Conservation (phyloP, 2,888 invertebrate species). For the Agriopis aurantiaria region DNA sequence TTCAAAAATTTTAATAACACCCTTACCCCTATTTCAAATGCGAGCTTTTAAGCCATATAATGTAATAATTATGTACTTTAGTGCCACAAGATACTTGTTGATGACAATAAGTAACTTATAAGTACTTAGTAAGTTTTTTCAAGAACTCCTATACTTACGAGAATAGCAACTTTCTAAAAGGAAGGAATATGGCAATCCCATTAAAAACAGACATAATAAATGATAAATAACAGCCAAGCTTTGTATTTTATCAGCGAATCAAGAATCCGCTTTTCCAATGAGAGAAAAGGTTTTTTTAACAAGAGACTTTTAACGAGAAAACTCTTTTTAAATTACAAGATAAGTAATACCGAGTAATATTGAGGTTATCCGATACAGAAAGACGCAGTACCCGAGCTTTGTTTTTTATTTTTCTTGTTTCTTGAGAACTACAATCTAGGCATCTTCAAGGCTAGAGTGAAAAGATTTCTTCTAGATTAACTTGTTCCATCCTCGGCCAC, state of each 20-base stretch:
- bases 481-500: too few relatives aligned
- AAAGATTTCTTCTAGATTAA: too few relatives aligned
- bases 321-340: slow-evolving; percentile 62
- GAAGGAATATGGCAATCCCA: slow-evolving; percentile 35
- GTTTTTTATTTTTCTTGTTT: too few relatives aligned
- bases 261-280: slow-evolving; percentile 59
- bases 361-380: slow-evolving; percentile 68
- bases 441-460: too few relatives aligned
- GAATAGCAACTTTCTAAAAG: slow-evolving; percentile 19
- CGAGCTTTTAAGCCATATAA: too few relatives aligned
- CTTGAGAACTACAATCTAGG: too few relatives aligned
- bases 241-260: slow-evolving; percentile 71
- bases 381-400: slow-evolving; percentile 41
- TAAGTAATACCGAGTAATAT: slow-evolving; percentile 65
- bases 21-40: not conserved
- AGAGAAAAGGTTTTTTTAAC: slow-evolving; percentile 62
- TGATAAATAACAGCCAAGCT: slow-evolving; percentile 60
- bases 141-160: slow-evolving; percentile 9
- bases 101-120: too few relatives aligned
- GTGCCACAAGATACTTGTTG: too few relatives aligned
- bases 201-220: slow-evolving; percentile 54
- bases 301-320: slow-evolving; percentile 62
- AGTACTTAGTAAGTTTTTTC: not conserved
- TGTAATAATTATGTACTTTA: too few relatives aligned
- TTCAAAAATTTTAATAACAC: too few relatives aligned